Base-by-base conservation (phyloP, 2,113 vertebrate genomes). In the Lates calcarifer region DNA sequence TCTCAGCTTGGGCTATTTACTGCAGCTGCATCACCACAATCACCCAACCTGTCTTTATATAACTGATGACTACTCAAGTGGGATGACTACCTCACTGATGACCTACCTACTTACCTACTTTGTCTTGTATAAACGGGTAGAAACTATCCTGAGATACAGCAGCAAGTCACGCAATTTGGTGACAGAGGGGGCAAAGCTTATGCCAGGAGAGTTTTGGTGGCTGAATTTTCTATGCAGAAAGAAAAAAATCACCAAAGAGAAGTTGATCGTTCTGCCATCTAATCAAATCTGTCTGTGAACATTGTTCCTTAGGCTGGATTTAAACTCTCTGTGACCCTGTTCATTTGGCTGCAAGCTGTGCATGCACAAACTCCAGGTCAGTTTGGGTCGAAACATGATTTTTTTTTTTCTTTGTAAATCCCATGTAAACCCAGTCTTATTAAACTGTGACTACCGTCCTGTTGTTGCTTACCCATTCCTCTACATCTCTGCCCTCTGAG, bases 381-480 rank as follows among this genome's bases (percentile, higher is more conserved):
- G 49, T 69, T 64, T n/a, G 18, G 74, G 88, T 18, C 0, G 53
- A 74, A 89, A 65, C 62, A 15, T 22, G 41, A 66, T 84, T 88
- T 82, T 26, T 3, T 35, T 43, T 41, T 31, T 15, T 58, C 20
- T 73, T 45, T 65, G 56, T 67, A 79, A 90, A 90, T 91, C 88
- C 82, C 60, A 39, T 47, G 62, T 73, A 80, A 83, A 77, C 45
- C 77, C 6, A 14, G 35, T 43, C 51, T 77, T 74, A 79, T 77
- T 78, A 56, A 87, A 60, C 41, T 18, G 37, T 62, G 35, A 43
- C 43, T 24, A 56, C 22, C 22, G 15, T 57, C 29, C 57, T 26
- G 14, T 60, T 73, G 43, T 77, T 82, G 90, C 96, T 96, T 90
- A 98, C 97, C 96, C 97, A 97, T 37, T 98, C 97, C 89, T 97